phyloP scores from a whole-genome alignment of 2,113 vertebrate genomes.

The Nyctereutes procyonoides region DNA sequence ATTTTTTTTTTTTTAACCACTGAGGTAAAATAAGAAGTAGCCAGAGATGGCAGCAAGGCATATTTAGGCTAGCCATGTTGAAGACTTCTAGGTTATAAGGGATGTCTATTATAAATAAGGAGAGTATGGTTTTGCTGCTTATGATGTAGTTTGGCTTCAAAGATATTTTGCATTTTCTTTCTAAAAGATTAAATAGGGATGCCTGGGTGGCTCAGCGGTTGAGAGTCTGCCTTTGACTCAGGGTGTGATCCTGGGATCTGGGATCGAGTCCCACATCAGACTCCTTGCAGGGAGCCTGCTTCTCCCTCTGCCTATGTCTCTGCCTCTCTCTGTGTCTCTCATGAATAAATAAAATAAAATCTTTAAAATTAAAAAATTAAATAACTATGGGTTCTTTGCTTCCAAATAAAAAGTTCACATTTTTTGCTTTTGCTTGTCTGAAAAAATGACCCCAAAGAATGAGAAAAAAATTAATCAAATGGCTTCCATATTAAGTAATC shows the following conservation, averaged over 20 bases:
- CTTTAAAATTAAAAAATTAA: conserved; percentile 1
- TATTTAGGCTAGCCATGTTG: conserved; percentile 52
- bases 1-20: background rate
- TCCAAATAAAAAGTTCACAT: background rate
- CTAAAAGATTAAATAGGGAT: conserved; percentile 25
- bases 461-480: conserved; percentile 6
- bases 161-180: conserved; percentile 44
- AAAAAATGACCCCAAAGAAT: background rate
- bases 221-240: no score
- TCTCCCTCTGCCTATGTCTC: no score
- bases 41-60: conserved; percentile 35
- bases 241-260: no score
- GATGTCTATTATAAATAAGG: conserved; percentile 22
- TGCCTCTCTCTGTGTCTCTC: no score
- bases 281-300: no score
- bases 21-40: conserved; percentile 57
- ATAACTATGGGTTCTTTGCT: background rate
- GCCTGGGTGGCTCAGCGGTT: no score
- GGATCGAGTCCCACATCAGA: no score
- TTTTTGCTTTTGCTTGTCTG: conserved; percentile 22
- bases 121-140: background rate
- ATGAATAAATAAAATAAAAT: no score
- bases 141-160: conserved; percentile 5
- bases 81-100: conserved; percentile 27
- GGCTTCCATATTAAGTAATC: background rate